Evolutionary conservation across 2,797 vertebrate species (phyloP).

Genomic region (Myripristis murdjan): DNA sequence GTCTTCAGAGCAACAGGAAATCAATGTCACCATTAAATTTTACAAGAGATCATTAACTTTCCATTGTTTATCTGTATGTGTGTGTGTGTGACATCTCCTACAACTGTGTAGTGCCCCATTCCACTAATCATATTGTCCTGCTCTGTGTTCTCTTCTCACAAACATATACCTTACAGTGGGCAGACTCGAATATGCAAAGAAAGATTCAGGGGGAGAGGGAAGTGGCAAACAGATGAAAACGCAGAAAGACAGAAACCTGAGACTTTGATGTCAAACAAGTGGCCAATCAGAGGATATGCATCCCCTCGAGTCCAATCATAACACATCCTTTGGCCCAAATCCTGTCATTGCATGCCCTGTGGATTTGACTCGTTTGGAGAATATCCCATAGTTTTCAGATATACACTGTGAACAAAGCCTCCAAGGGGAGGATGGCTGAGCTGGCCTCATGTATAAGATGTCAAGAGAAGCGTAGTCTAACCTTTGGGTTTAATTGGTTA

Average conservation of each 20-base stretch:
- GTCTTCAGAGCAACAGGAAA: slow-evolving; percentile 49
- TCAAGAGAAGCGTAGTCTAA: slow-evolving; percentile 21
- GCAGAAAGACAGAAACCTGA: not conserved
- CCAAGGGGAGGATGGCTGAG: slow-evolving; percentile 9
- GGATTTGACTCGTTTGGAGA: slow-evolving; percentile 28
- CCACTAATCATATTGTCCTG: slow-evolving; percentile 6
- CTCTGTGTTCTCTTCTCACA: not conserved
- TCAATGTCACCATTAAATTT: slow-evolving; percentile 53
- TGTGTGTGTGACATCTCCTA: not conserved
- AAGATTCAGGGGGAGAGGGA: not conserved
- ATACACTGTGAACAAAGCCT: not conserved
- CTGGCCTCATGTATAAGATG: slow-evolving; percentile 5
- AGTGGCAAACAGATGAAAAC: not conserved
- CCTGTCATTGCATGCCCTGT: slow-evolving; percentile 2
- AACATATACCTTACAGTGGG: not conserved
- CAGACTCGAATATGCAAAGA: not conserved
- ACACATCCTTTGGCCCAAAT: not conserved
- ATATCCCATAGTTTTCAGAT: slow-evolving; percentile 19
- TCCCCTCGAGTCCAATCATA: slow-evolving; percentile 11
- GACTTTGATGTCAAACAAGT: not conserved
- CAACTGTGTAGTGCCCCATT: not conserved
- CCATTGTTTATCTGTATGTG: not conserved
- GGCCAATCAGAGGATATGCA: slow-evolving; percentile 18
- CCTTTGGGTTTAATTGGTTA: slow-evolving; percentile 45
- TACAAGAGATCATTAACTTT: slow-evolving; percentile 29